Evolutionary conservation across 2,797 vertebrate species (phyloP).

Genomic region (Crocodylus rhombifer): DNA sequence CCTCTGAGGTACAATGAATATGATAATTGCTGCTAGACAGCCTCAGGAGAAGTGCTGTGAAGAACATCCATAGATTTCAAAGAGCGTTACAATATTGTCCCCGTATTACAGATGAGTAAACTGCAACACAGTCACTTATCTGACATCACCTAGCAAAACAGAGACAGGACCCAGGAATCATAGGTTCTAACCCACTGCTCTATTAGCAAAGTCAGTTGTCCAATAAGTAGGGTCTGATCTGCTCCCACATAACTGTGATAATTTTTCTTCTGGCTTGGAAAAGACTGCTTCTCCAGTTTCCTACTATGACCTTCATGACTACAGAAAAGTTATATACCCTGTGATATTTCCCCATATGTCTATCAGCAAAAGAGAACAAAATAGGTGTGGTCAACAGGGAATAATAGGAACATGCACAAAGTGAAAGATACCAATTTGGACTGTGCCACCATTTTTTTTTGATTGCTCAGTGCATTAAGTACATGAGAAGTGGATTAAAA

Average conservation of each 20-base stretch:
- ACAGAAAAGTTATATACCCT: not conserved
- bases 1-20: too few relatives aligned
- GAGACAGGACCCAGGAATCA: not conserved
- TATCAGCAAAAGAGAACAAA: not conserved
- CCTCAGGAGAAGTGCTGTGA: too few relatives aligned
- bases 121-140: not conserved
- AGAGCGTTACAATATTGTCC: not conserved
- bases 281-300: not conserved
- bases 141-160: not conserved
- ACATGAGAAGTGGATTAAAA: slow-evolving; percentile 21
- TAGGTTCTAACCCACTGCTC: fast-evolving
- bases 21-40: too few relatives aligned
- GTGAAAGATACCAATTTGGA: not conserved
- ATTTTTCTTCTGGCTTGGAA: not conserved
- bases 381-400: not conserved
- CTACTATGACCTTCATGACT: not conserved
- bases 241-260: not conserved
- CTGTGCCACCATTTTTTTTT: not conserved
- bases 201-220: not conserved
- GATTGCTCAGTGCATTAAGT: not conserved
- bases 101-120: not conserved
- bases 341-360: not conserved
- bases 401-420: not conserved
- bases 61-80: not conserved
- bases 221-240: not conserved